A percentile compares a stretch with the other conserved stretches of the same genome.
Evolutionary conservation across 2,113 vertebrate species (phyloP).

Genomic region (Chamaea fasciata): DNA sequence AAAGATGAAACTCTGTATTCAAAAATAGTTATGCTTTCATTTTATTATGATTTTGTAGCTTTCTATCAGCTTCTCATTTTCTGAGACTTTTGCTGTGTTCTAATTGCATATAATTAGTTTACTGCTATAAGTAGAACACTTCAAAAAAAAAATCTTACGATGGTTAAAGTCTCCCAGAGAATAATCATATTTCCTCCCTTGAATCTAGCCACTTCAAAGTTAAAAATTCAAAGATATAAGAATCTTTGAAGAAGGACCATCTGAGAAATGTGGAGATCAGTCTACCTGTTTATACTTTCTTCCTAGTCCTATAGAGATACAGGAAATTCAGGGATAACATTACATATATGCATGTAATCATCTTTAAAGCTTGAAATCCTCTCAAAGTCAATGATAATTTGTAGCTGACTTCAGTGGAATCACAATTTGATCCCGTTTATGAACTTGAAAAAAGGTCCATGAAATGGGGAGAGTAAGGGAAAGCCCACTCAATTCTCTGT

Average conservation of each 20-base stretch:
- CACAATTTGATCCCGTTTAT: background rate
- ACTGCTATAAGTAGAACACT: slow-evolving; percentile 16
- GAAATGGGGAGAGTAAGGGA: background rate
- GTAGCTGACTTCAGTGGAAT: background rate
- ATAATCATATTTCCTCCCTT: background rate
- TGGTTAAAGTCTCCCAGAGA: background rate
- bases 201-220: slow-evolving; percentile 37
- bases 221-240: background rate
- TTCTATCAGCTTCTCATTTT: background rate
- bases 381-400: background rate
- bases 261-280: background rate
- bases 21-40: background rate
- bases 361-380: background rate
- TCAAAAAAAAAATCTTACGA: background rate
- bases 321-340: background rate
- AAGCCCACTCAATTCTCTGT: background rate
- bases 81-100: background rate
- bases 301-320: background rate
- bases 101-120: slow-evolving; percentile 48
- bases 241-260: slow-evolving; percentile 4
- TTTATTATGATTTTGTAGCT: background rate
- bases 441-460: background rate
- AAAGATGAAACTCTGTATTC: background rate
- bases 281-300: background rate
- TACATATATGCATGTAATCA: background rate